Evolutionary conservation across 2,113 vertebrate species (phyloP).

Genomic region (Psittacula cyanocephala): DNA sequence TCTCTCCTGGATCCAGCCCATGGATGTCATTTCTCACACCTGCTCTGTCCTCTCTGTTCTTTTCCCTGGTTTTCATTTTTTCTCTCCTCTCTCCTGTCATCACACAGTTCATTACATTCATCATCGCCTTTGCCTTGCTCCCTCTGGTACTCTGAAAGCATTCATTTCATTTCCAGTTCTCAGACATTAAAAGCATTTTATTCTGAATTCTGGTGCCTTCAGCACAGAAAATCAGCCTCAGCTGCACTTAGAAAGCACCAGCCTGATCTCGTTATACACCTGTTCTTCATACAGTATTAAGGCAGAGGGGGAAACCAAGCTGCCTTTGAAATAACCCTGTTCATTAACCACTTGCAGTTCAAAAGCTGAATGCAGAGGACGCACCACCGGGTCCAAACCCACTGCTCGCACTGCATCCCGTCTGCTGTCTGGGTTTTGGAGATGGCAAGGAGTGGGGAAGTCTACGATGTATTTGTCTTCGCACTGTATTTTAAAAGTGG

Average conservation of each 20-base stretch:
- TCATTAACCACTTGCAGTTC: background rate
- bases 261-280: background rate
- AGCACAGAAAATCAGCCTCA: conserved; percentile 4
- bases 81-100: background rate
- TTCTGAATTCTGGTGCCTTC: conserved; percentile 28
- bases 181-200: conserved; percentile 34
- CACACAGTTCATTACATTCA: conserved; percentile 15
- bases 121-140: background rate
- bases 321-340: background rate
- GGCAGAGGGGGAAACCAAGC: background rate
- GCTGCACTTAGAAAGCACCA: background rate
- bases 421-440: background rate
- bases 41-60: background rate
- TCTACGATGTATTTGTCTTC: background rate
- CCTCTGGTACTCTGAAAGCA: background rate
- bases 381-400: background rate
- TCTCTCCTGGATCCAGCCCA: background rate
- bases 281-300: background rate
- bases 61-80: background rate
- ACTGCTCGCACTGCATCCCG: background rate
- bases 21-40: background rate
- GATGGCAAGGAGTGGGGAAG: background rate
- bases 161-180: conserved; percentile 7
- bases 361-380: background rate
- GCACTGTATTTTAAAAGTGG: accelerated